These are phyloP conservation scores for Numida meleagris DNA, from an alignment of 2,113 vertebrate genomes.

Conservation along the genomic window DNA sequence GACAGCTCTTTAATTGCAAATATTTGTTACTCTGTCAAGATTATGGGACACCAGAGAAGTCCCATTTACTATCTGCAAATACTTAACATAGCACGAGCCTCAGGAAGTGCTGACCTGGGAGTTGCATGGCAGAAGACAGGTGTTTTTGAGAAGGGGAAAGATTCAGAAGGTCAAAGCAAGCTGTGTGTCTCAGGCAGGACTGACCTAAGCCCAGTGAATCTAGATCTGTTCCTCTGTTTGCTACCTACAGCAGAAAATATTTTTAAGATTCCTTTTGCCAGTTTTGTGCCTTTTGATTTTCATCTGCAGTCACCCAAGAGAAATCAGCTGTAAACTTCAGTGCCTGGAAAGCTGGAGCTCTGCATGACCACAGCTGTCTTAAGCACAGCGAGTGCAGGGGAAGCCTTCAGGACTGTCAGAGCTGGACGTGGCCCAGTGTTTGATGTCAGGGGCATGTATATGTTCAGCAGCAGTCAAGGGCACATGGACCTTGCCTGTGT, in stretches of 20 bases:
- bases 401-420: neutral
- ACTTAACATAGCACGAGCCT: neutral
- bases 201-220: neutral
- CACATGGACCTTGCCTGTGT: accelerated
- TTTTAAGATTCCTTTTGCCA: neutral
- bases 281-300: neutral
- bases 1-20: neutral
- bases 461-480: neutral
- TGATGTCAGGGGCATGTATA: accelerated
- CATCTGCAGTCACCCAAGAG: neutral
- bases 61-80: neutral
- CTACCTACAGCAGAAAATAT: neutral
- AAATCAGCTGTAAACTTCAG: neutral
- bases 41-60: neutral
- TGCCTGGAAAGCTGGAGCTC: neutral
- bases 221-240: neutral
- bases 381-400: neutral
- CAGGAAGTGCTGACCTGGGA: neutral
- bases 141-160: neutral
- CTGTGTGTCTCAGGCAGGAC: neutral
- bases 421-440: neutral
- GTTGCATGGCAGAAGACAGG: neutral
- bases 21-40: neutral
- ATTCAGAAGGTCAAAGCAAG: neutral
- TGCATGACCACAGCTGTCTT: neutral